These are phyloP conservation scores for Anadara kagoshimensis DNA, from an alignment of 1,140 invertebrate species.

Conservation along the genomic window DNA sequence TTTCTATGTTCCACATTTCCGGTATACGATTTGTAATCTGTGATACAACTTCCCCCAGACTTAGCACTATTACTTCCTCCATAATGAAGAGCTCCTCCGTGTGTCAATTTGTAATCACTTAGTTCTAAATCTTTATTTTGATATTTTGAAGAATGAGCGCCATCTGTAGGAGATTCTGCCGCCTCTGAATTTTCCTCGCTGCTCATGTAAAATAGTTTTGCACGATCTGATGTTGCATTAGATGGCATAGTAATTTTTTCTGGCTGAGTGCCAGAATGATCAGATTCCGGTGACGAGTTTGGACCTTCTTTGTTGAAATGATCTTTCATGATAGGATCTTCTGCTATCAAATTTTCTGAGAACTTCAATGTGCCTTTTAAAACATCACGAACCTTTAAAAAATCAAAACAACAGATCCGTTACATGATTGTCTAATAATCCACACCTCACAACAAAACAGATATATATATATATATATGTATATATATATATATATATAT, in stretches of 20 bases:
- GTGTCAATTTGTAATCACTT: slow-evolving; percentile 15
- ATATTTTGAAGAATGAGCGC: background rate
- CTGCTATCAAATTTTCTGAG: slow-evolving; percentile 58
- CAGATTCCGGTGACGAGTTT: slow-evolving; percentile 48
- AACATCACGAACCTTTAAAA: slow-evolving; percentile 71
- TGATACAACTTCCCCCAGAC: too few relatives aligned
- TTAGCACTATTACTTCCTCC: too few relatives aligned
- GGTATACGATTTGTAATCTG: too few relatives aligned
- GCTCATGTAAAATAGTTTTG: slow-evolving; percentile 62
- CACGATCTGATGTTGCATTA: background rate
- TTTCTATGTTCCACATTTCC: too few relatives aligned
- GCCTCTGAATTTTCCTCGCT: slow-evolving; percentile 63
- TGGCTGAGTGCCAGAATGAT: slow-evolving; percentile 11
- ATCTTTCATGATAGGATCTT: slow-evolving; percentile 59
- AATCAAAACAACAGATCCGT: too few relatives aligned
- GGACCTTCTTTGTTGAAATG: slow-evolving; percentile 54
- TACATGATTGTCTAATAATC: too few relatives aligned
- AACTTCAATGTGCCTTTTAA: slow-evolving; percentile 73
- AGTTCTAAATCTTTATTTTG: slow-evolving; percentile 14
- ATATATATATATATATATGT: too few relatives aligned
- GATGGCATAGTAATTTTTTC: background rate
- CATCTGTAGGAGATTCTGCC: slow-evolving; percentile 54
- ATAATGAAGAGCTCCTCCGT: too few relatives aligned
- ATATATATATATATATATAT: too few relatives aligned
- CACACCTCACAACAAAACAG: too few relatives aligned